These are phyloP conservation scores for human (Homo sapiens) DNA, from an alignment of 2,113 vertebrate genomes.

Conservation along the genomic window DNA sequence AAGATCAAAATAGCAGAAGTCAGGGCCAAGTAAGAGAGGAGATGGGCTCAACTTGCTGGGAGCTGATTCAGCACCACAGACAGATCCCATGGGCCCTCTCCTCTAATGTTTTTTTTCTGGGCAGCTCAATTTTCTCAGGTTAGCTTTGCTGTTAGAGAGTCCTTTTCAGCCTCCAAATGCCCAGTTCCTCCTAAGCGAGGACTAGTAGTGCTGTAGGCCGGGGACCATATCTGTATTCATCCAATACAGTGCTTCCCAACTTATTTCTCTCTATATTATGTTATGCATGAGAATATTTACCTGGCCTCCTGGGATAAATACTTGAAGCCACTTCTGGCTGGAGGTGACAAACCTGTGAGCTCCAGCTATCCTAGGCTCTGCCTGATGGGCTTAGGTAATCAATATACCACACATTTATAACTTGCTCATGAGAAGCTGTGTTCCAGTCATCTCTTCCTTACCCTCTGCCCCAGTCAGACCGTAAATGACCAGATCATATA, in stretches of 20 bases:
- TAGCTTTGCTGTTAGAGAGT: not conserved
- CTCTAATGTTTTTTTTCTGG: not conserved
- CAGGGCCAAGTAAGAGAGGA: not conserved
- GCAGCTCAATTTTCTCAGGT: not conserved
- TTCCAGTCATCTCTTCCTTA: not conserved
- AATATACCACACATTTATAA: not conserved
- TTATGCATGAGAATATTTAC: not conserved
- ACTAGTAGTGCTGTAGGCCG: not conserved
- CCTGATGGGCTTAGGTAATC: not conserved
- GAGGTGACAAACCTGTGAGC: not conserved
- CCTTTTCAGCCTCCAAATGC: not conserved
- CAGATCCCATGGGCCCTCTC: not conserved
- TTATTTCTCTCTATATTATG: not conserved
- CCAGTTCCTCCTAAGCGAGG: not conserved
- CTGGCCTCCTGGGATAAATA: not conserved
- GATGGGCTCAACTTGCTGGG: not conserved
- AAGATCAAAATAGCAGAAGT: not conserved
- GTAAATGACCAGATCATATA: not conserved
- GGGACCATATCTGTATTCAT: not conserved
- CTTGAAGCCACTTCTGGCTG: not conserved
- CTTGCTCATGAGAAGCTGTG: not conserved
- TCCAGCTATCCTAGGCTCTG: not conserved
- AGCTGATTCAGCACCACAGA: not conserved
- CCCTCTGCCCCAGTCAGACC: not conserved
- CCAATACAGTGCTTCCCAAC: not conserved